phyloP scores from a whole-genome alignment of 37 sponge, comb jelly and placozoan species.

The Chondrilla cf. caribensis region DNA sequence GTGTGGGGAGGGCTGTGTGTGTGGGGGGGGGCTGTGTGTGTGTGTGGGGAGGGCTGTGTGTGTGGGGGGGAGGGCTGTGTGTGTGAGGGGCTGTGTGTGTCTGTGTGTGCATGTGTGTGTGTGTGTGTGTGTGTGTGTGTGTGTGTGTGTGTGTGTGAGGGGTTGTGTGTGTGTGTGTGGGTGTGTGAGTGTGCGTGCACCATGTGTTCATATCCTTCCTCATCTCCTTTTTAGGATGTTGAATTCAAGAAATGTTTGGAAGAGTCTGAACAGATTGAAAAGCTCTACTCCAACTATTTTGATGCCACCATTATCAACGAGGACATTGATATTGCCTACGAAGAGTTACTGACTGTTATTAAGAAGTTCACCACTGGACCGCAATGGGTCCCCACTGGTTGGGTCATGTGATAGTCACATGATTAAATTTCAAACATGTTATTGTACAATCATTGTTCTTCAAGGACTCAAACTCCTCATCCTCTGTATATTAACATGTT shows the following conservation, averaged over 20 bases:
- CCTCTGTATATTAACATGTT: too few species aligned
- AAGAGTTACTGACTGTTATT: conserved; percentile 58
- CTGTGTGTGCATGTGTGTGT: neutral
- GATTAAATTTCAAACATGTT: neutral
- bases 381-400: conserved; percentile 79
- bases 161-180: conserved; percentile 17
- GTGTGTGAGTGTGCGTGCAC: too few species aligned
- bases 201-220: neutral
- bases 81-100: neutral
- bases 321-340: conserved; percentile 78
- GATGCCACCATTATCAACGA: conserved; percentile 80
- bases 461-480: too few species aligned
- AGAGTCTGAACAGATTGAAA: conserved; percentile 63
- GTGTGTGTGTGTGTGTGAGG: conserved; percentile 10
- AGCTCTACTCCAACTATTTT: conserved; percentile 61
- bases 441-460: too few species aligned
- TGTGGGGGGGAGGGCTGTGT: too few species aligned
- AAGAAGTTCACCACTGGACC: conserved; percentile 62
- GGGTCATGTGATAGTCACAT: conserved; percentile 51
- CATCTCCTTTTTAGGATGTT: conserved; percentile 40
- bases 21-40: neutral
- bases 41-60: too few species aligned
- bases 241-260: conserved; percentile 56
- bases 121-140: neutral
- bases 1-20: neutral